Evolutionary conservation across 1,140 invertebrate genomes (phyloP).

Genomic region (Dreissena polymorpha): DNA sequence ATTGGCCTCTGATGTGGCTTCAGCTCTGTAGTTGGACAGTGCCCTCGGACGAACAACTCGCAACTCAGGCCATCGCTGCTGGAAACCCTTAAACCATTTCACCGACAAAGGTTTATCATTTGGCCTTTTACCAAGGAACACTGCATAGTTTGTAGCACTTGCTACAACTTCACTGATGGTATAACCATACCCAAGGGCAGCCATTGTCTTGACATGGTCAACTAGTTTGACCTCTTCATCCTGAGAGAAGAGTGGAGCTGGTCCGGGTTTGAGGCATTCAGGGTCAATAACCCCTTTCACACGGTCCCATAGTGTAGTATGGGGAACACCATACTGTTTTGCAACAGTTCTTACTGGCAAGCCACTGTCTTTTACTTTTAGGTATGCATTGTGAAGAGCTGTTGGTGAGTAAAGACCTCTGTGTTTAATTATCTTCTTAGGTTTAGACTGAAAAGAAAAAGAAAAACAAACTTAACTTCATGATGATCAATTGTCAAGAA

Average conservation of each 20-base stretch:
- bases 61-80: constrained; percentile 28
- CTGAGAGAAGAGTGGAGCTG: constrained; percentile 19
- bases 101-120: constrained; percentile 30
- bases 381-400: constrained; percentile 26
- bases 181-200: constrained; percentile 49
- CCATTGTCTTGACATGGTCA: constrained; percentile 23
- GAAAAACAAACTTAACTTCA: no score
- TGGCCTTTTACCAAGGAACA: constrained; percentile 18
- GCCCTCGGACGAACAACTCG: constrained; percentile 24
- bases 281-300: constrained; percentile 16
- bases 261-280: constrained; percentile 9
- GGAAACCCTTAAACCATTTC: constrained; percentile 47
- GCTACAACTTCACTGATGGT: constrained; percentile 25
- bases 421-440: no score
- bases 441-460: no score
- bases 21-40: constrained; percentile 34
- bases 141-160: constrained; percentile 20
- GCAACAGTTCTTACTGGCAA: constrained; percentile 27
- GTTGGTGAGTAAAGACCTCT: not conserved
- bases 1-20: constrained; percentile 6
- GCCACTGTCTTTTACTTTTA: constrained; percentile 15
- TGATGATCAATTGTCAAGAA: no score
- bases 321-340: constrained; percentile 9
- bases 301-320: constrained; percentile 1
- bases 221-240: constrained; percentile 12